Evolutionary conservation across 92 coral and sea anemone species (phyloP).

Genomic region (Zoanthus sociatus): DNA sequence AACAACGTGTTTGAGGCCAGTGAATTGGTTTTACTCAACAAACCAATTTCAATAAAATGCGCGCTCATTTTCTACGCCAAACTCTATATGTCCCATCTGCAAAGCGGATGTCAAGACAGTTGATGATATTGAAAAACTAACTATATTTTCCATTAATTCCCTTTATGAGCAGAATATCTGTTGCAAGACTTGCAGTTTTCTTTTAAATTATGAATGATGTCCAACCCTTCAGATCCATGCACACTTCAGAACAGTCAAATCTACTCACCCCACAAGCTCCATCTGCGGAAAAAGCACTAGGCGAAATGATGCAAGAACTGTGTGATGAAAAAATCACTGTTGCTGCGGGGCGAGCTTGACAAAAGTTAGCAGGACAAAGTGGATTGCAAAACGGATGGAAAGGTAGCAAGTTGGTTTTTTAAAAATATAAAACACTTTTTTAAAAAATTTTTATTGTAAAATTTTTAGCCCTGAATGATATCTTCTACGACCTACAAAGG

Average conservation of each 20-base stretch:
- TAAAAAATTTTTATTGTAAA: no score
- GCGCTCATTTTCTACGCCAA: constrained; percentile 23
- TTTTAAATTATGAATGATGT: constrained; percentile 14
- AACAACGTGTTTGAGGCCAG: constrained; percentile 28
- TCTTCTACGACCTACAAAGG: no score
- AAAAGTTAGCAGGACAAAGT: constrained; percentile 22
- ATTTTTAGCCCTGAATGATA: no score
- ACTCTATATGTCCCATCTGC: constrained; percentile 25
- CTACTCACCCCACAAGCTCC: constrained; percentile 21
- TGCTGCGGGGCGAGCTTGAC: constrained; percentile 18
- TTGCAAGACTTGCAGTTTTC: constrained; percentile 26
- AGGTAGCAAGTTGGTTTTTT: constrained; percentile 4
- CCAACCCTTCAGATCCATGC: not conserved
- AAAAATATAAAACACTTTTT: no score
- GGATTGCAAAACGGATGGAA: constrained; percentile 32
- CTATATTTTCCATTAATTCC: constrained; percentile 9
- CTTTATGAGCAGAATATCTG: constrained; percentile 26
- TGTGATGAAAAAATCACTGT: constrained; percentile 32
- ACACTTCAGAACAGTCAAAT: constrained; percentile 19
- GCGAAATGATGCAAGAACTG: constrained; percentile 30
- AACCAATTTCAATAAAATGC: constrained; percentile 34
- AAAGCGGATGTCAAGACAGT: constrained; percentile 13
- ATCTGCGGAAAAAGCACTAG: constrained; percentile 15
- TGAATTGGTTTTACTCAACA: constrained; percentile 23
- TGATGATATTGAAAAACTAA: not conserved